These are phyloP conservation scores for Meiosimyza decipiens DNA, from an alignment of 2,888 invertebrate species.

Conservation along the genomic window DNA sequence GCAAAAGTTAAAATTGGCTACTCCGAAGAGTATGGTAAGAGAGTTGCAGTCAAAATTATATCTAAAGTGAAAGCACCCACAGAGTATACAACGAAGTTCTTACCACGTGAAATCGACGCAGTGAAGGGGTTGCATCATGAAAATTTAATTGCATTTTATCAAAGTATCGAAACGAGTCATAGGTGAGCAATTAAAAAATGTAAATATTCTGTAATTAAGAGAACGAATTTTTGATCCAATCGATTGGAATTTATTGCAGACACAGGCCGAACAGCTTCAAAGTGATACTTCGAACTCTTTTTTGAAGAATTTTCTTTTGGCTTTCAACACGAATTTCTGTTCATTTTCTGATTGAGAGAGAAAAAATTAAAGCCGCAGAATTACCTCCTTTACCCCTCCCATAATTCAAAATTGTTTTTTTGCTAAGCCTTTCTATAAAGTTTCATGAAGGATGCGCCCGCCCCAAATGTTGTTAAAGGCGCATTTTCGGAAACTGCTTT, in stretches of 20 bases:
- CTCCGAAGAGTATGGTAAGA: constrained; percentile 77
- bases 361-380: too few relatives aligned
- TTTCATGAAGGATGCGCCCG: too few relatives aligned
- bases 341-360: too few relatives aligned
- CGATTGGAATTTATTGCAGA: too few relatives aligned
- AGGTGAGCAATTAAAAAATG: constrained; percentile 68
- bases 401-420: too few relatives aligned
- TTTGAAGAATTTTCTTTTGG: neutral
- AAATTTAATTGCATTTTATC: constrained; percentile 82
- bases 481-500: too few relatives aligned
- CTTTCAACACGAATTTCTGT: neutral
- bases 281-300: neutral
- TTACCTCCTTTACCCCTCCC: too few relatives aligned
- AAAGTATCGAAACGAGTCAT: constrained; percentile 87
- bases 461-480: too few relatives aligned
- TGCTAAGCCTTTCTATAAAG: too few relatives aligned
- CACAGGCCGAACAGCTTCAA: too few relatives aligned
- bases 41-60: constrained; percentile 86
- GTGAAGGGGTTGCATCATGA: constrained; percentile 84
- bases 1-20: constrained; percentile 84
- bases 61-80: constrained; percentile 84
- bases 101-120: constrained; percentile 85
- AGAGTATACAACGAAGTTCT: constrained; percentile 83
- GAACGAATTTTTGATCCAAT: too few relatives aligned
- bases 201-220: neutral